A percentile compares a stretch with the other conserved stretches of the same genome.
Evolutionary conservation across 2,113 vertebrate species (phyloP).

Genomic region (Cranoglanis bouderius): DNA sequence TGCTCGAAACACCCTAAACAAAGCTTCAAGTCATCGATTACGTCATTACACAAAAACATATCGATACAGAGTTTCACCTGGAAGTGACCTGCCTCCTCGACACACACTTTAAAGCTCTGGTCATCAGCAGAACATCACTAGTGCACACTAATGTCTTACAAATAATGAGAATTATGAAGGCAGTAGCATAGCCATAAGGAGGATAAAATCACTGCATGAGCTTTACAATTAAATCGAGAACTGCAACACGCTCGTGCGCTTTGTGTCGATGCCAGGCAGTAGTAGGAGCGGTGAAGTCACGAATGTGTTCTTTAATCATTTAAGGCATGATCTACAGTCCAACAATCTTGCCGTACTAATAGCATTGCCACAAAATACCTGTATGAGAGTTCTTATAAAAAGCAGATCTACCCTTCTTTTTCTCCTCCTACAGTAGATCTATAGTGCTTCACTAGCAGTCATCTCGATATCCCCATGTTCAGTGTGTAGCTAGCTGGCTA

Average conservation of each 20-base stretch:
- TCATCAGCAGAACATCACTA: not conserved
- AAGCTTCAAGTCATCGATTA: not conserved
- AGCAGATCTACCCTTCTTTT: not conserved
- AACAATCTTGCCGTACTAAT: not conserved
- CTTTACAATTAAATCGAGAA: not conserved
- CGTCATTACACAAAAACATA: not conserved
- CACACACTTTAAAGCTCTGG: not conserved
- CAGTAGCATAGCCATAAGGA: not conserved
- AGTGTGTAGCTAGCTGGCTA: not conserved
- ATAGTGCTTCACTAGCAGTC: not conserved
- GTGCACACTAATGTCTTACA: not conserved
- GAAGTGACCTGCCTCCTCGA: not conserved
- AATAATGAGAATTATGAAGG: not conserved
- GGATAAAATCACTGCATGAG: not conserved
- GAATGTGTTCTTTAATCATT: too few species aligned
- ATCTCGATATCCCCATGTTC: not conserved
- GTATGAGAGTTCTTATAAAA: not conserved
- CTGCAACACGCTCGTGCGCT: not conserved
- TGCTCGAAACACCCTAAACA: not conserved
- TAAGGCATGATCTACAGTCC: not conserved
- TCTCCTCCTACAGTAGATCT: not conserved
- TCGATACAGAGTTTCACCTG: not conserved
- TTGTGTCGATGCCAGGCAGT: not conserved
- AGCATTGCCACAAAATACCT: not conserved
- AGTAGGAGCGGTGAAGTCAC: not conserved